These are phyloP conservation scores for Thalassoma bifasciatum DNA, from an alignment of 2,113 vertebrate species.

Conservation along the genomic window DNA sequence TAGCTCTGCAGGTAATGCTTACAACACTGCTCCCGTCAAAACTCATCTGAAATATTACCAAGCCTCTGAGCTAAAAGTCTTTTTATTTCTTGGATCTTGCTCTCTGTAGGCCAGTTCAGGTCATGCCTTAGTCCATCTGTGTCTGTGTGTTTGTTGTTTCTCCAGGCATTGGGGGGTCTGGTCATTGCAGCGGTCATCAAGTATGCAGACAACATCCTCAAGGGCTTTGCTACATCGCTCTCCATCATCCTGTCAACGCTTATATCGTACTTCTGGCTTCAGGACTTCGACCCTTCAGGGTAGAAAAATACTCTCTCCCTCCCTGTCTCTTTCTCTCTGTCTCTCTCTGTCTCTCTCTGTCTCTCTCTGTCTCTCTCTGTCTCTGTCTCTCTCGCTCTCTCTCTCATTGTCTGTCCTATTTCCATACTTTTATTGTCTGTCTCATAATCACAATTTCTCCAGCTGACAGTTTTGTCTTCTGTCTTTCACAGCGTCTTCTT, in stretches of 20 bases:
- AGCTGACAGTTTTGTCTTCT: slow-evolving; percentile 25
- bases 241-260: slow-evolving; percentile 98
- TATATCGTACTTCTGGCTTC: slow-evolving; percentile 97
- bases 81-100: slow-evolving; percentile 22
- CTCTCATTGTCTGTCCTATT: too few relatives aligned
- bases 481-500: slow-evolving; percentile 89
- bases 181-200: slow-evolving; percentile 99
- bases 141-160: slow-evolving; percentile 75
- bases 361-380: background rate
- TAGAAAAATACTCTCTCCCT: slow-evolving; percentile 64
- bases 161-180: slow-evolving; percentile 95
- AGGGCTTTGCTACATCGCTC: slow-evolving; percentile 97
- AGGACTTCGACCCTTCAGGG: slow-evolving; percentile 95
- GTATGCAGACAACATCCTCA: slow-evolving; percentile 98
- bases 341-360: background rate
- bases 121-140: slow-evolving; percentile 66
- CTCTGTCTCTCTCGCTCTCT: background rate
- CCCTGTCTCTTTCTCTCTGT: background rate
- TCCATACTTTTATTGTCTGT: background rate
- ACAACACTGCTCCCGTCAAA: background rate
- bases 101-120: slow-evolving; percentile 36
- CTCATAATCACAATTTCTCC: background rate
- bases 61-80: slow-evolving; percentile 6
- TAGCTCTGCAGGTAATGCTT: slow-evolving; percentile 90
- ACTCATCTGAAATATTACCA: background rate